Percentiles rank a stretch among this genome's conserved stretches.
These are phyloP conservation scores for Sciaenops ocellatus DNA, from an alignment of 2,797 vertebrate species.

Conservation along the genomic window DNA sequence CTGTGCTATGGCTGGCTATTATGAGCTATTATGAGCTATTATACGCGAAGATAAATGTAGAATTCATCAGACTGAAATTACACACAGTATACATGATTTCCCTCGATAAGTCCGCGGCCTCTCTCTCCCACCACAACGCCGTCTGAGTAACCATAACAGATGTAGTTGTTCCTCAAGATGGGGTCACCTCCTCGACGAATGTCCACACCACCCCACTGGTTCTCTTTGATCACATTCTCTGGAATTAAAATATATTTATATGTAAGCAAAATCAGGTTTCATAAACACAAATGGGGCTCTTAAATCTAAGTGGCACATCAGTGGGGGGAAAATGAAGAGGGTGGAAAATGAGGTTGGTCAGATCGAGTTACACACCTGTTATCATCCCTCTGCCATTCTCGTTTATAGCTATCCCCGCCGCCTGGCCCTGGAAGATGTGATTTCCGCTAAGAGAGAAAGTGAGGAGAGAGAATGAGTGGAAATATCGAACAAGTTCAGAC, in stretches of 20 bases:
- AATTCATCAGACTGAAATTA: slow-evolving; percentile 1
- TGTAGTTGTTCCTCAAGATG: slow-evolving; percentile 91
- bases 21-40: not conserved
- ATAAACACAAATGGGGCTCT: not conserved
- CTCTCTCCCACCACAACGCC: slow-evolving; percentile 93
- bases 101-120: slow-evolving; percentile 92
- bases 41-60: not conserved
- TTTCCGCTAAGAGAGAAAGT: slow-evolving; percentile 86
- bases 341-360: not conserved
- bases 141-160: slow-evolving; percentile 92
- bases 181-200: slow-evolving; percentile 92
- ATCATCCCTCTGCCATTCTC: slow-evolving; percentile 95
- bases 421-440: slow-evolving; percentile 95
- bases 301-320: not conserved
- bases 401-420: slow-evolving; percentile 94
- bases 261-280: not conserved
- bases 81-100: slow-evolving; percentile 93
- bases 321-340: not conserved
- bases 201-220: slow-evolving; percentile 94
- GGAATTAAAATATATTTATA: slow-evolving; percentile 24
- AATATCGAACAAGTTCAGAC: not conserved
- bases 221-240: slow-evolving; percentile 95
- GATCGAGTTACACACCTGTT: slow-evolving; percentile 83
- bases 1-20: not conserved
- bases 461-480: not conserved